phyloP scores from a whole-genome alignment of 2,888 invertebrate genomes.

The Sinohyriopsis cumingii region DNA sequence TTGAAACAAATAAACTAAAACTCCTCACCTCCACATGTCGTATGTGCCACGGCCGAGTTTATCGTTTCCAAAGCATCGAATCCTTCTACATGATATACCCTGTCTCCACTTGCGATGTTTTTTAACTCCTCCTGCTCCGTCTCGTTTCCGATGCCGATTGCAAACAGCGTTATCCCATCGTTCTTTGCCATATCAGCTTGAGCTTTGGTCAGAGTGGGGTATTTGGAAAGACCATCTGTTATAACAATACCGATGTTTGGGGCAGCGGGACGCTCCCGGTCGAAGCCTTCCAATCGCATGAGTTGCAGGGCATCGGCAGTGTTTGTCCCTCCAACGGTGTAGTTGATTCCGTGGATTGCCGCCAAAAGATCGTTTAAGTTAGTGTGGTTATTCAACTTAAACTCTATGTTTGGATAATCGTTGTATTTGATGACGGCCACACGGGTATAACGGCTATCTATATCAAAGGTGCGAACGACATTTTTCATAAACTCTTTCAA shows the following conservation, averaged over 20 bases:
- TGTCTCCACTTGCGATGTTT: constrained; percentile 23
- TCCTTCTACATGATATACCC: constrained; percentile 29
- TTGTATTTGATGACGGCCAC: constrained; percentile 44
- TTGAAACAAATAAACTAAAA: too few relatives aligned
- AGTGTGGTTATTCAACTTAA: constrained; percentile 38
- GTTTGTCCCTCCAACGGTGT: constrained; percentile 45
- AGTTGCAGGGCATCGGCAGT: constrained; percentile 51
- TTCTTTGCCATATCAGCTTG: constrained; percentile 29
- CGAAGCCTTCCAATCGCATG: constrained; percentile 35
- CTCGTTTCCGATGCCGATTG: constrained; percentile 38
- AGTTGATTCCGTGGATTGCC: constrained; percentile 32
- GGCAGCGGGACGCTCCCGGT: constrained; percentile 28
- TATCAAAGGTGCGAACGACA: constrained; percentile 24
- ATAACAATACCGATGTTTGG: constrained; percentile 35
- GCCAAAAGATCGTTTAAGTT: constrained; percentile 33
- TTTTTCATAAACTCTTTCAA: constrained; percentile 27
- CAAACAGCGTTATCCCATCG: constrained; percentile 33
- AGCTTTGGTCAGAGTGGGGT: constrained; percentile 19
- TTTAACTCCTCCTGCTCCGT: constrained; percentile 21
- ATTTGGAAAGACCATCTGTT: constrained; percentile 37
- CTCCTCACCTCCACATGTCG: constrained; percentile 29
- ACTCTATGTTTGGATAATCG: constrained; percentile 31
- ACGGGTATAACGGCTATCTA: constrained; percentile 14
- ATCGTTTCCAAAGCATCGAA: constrained; percentile 20
- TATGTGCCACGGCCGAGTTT: constrained; percentile 30